Base-by-base conservation (phyloP, 1,140 invertebrate genomes). In the Reticulitermes speratus region DNA sequence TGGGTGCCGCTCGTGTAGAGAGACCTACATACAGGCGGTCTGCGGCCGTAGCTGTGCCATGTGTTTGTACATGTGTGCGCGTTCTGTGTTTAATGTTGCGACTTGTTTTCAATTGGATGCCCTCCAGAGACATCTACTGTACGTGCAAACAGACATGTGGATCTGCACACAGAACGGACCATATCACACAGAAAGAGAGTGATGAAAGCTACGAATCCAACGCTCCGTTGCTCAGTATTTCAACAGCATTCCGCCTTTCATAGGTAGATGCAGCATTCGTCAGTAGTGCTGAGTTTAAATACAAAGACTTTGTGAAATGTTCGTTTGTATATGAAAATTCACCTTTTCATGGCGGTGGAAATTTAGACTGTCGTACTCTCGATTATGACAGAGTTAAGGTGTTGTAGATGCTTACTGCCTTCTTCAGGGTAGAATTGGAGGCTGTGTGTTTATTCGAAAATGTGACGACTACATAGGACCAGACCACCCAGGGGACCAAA, bases 61-160 rank as follows among this genome's bases (percentile, higher is more conserved):
- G 65, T 75, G 65, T 75, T 75, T 75, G 65, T 25, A 75, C 65
- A 75, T 75, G 65, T 75, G 65, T 75, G 25, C n/a, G 25, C 65
- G 30, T n/a, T 30, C 65, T 75, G n/a, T 16, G 65, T 75, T 75
- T 75, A 75, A 75, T 75, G n/a, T 65, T 75, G 65, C 65, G 65
- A 75, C 65, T 75, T 30, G 65, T 75, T 75, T 75, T 75, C 65
- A 75, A 75, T 75, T 75, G 65, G 65, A 75, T 75, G 65, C 65
- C 65, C 65, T 75, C 65, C 25, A 30, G 65, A 25, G 65, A 75
- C 65, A 25, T 75, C 65, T 75, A 30, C 65, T 8, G 65, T 75
- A 75, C 65, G n/a, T 75, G 65, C 14, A 75, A 75, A 75, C 65
- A 75, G 65, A 75, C 65, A 30, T 30, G 65, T 14, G 65, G 65